phyloP scores from a whole-genome alignment of 2,888 invertebrate genomes.

The Serrognathus titanus region DNA sequence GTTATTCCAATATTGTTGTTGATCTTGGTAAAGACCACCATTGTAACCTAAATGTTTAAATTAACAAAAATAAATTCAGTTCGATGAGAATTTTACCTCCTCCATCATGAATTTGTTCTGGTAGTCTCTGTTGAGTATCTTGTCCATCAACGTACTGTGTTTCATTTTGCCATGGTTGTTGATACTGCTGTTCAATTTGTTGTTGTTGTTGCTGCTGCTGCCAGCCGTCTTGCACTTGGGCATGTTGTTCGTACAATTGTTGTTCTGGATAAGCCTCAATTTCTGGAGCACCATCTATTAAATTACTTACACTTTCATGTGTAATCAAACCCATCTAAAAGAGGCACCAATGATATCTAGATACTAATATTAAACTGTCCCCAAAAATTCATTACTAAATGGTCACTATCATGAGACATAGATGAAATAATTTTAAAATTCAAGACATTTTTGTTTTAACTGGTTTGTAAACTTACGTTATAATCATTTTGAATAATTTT shows the following conservation, averaged over 20 bases:
- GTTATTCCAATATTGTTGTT: conserved; percentile 33
- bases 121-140: conserved; percentile 20
- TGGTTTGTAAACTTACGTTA: conserved; percentile 38
- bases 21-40: conserved; percentile 35
- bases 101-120: conserved; percentile 28
- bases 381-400: too few species aligned
- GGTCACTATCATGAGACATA: too few species aligned
- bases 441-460: too few species aligned
- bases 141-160: conserved; percentile 16
- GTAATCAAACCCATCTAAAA: conserved; percentile 33
- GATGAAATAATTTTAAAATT: too few species aligned
- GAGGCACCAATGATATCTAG: not conserved
- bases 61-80: conserved; percentile 35
- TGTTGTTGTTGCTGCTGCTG: conserved; percentile 33
- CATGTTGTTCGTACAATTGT: conserved; percentile 15
- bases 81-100: conserved; percentile 22
- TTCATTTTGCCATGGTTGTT: conserved; percentile 33
- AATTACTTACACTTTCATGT: conserved; percentile 30
- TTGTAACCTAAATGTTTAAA: conserved; percentile 42
- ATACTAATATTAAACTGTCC: not conserved
- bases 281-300: conserved; percentile 11
- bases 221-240: conserved; percentile 25
- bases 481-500: conserved; percentile 47
- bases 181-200: conserved; percentile 28
- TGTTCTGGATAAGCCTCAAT: conserved; percentile 13